Evolutionary conservation across 2,113 vertebrate species (phyloP).

Genomic region (Paralichthys olivaceus): DNA sequence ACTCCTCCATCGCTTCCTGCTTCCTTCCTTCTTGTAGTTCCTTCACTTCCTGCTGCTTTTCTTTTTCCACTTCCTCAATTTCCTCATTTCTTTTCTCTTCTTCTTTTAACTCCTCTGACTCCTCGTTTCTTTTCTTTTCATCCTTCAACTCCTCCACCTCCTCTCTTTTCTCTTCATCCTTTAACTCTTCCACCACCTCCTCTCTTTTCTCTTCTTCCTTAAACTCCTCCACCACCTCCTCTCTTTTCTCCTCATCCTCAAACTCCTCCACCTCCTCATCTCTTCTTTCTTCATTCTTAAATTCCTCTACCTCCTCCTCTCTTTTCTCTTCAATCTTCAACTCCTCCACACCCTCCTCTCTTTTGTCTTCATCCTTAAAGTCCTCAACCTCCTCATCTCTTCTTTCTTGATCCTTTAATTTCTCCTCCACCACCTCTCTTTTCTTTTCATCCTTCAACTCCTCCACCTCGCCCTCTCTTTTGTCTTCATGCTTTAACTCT

Average conservation of each 20-base stretch:
- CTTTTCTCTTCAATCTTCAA: too few species aligned
- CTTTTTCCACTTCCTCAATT: background rate
- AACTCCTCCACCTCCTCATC: background rate
- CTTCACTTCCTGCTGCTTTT: background rate
- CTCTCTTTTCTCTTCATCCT: background rate
- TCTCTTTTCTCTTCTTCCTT: too few species aligned
- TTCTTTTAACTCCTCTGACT: background rate
- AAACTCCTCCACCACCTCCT: background rate
- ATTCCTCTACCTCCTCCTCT: background rate
- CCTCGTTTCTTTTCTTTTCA: background rate
- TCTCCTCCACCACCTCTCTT: background rate
- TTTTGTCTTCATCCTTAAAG: background rate
- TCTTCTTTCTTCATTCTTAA: background rate
- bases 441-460: background rate
- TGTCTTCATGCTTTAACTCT: background rate
- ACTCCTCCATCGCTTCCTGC: fast-evolving
- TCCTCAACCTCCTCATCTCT: background rate
- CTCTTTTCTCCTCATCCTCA: background rate
- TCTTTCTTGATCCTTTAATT: background rate
- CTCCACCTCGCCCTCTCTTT: background rate
- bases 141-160: background rate
- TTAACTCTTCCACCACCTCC: background rate
- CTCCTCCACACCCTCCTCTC: background rate
- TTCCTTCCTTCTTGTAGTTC: background rate
- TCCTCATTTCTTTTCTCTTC: background rate